Conservation (phyloP, 2,888 invertebrate genomes). For the Rhingia campestris region DNA sequence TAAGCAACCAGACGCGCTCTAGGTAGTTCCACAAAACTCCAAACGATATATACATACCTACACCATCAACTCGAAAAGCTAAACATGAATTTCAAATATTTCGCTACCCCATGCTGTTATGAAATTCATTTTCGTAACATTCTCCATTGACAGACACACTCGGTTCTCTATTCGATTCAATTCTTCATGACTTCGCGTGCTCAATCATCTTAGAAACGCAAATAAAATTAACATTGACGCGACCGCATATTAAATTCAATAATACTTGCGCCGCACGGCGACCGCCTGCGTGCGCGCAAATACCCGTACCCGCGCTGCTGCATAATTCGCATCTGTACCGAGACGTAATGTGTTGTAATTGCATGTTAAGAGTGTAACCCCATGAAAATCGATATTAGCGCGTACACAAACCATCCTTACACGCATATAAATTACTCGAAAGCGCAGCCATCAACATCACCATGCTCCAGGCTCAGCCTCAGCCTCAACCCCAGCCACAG, state of each 20-base stretch:
- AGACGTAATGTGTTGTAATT: constrained; percentile 69
- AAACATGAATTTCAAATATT: constrained; percentile 69
- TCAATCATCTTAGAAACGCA: constrained; percentile 69
- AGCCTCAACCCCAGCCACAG: background rate
- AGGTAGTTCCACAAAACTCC: constrained; percentile 16
- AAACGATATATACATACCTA: constrained; percentile 1
- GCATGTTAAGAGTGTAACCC: constrained; percentile 66
- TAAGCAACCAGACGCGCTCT: constrained; percentile 16
- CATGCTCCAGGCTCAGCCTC: background rate
- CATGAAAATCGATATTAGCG: constrained; percentile 71
- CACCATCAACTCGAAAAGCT: background rate
- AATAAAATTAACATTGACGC: constrained; percentile 73
- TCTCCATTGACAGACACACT: constrained; percentile 63
- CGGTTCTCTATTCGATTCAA: constrained; percentile 47
- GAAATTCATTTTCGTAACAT: constrained; percentile 65
- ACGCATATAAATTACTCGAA: constrained; percentile 59
- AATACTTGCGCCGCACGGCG: background rate
- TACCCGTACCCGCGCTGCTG: background rate
- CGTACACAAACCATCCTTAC: constrained; percentile 63
- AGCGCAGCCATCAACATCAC: background rate
- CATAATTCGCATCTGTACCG: constrained; percentile 43
- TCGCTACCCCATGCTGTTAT: constrained; percentile 62
- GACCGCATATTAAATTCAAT: constrained; percentile 65
- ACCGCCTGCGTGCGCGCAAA: constrained; percentile 28
- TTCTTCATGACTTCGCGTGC: constrained; percentile 62